phyloP scores from a whole-genome alignment of 2,113 vertebrate genomes.

The Lepisosteus osseus region DNA sequence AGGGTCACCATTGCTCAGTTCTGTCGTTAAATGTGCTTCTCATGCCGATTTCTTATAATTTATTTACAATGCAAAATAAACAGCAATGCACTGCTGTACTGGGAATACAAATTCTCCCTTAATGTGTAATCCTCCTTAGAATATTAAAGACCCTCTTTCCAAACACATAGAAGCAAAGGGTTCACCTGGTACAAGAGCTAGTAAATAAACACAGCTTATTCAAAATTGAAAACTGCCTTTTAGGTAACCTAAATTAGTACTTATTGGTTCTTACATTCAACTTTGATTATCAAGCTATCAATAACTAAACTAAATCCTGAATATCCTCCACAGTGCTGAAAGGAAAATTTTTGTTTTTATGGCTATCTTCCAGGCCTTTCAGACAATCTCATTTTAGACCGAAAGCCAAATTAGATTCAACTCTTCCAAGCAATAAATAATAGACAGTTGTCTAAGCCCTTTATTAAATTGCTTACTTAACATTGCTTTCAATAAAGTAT shows the following conservation, averaged over 20 bases:
- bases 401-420: background rate
- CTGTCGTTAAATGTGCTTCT: too few relatives aligned
- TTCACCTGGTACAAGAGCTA: background rate
- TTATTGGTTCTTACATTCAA: background rate
- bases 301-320: constrained; percentile 7
- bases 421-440: background rate
- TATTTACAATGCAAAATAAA: too few relatives aligned
- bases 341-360: constrained; percentile 10
- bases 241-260: background rate
- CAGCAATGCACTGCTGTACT: too few relatives aligned
- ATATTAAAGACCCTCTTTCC: too few relatives aligned
- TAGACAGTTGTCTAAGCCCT: background rate
- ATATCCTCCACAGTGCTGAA: background rate
- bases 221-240: background rate
- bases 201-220: background rate
- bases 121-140: too few relatives aligned
- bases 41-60: too few relatives aligned
- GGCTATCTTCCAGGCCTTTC: constrained; percentile 9
- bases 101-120: too few relatives aligned
- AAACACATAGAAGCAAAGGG: too few relatives aligned
- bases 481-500: background rate
- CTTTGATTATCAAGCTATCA: constrained; percentile 8
- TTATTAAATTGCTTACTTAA: background rate
- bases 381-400: constrained; percentile 10
- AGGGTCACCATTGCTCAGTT: too few relatives aligned